phyloP scores from a whole-genome alignment of 2,888 invertebrate species.

The Pelosia muscerda region DNA sequence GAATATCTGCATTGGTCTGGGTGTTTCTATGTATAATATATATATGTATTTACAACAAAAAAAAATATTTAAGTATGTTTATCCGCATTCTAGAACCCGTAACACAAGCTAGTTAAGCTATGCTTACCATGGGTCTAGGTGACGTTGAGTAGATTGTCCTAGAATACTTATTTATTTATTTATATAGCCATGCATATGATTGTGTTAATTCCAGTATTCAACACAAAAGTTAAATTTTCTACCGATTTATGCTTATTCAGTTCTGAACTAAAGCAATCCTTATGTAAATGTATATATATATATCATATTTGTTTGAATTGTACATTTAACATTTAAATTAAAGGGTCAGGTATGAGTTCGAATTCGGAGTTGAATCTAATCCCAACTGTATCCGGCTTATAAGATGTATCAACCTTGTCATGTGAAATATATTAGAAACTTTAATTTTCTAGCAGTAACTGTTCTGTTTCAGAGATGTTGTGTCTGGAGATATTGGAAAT shows the following conservation, averaged over 20 bases:
- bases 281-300: background rate
- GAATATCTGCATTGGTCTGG: too few relatives aligned
- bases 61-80: too few relatives aligned
- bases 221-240: background rate
- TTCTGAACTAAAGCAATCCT: background rate
- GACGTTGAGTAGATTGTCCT: too few relatives aligned
- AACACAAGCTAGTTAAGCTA: too few relatives aligned
- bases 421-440: background rate
- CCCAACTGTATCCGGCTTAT: background rate
- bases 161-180: too few relatives aligned
- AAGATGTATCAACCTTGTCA: background rate
- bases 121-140: too few relatives aligned
- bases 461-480: background rate
- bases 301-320: background rate
- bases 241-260: background rate
- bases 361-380: background rate
- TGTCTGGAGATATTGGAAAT: constrained; percentile 7
- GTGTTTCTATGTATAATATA: too few relatives aligned
- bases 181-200: too few relatives aligned
- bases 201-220: background rate
- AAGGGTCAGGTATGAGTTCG: background rate
- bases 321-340: background rate
- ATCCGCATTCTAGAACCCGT: too few relatives aligned
- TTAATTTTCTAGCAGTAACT: background rate
- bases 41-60: too few relatives aligned